A percentile compares a stretch with the other conserved stretches of the same genome.
Evolutionary conservation across 2,113 vertebrate genomes (phyloP).

Genomic region (Gambusia affinis): DNA sequence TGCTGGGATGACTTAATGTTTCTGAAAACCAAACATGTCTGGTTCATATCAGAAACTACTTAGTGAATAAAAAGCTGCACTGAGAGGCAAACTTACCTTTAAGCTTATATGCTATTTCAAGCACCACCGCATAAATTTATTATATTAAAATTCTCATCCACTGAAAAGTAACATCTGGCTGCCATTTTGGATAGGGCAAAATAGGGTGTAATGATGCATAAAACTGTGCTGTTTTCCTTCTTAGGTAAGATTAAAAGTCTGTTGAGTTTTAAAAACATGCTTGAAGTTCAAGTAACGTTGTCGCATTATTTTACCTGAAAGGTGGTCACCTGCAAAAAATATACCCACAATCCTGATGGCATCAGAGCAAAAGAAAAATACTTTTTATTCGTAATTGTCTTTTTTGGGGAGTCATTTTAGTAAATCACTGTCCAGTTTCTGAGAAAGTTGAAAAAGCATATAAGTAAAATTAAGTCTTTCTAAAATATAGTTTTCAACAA

Average conservation of each 20-base stretch:
- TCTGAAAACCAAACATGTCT: too few species aligned
- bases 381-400: too few species aligned
- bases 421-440: too few species aligned
- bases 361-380: too few species aligned
- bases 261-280: background rate
- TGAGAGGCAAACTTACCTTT: slow-evolving; percentile 24
- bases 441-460: too few species aligned
- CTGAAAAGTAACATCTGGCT: slow-evolving; percentile 7
- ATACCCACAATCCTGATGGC: too few species aligned
- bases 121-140: slow-evolving; percentile 25
- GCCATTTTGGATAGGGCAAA: slow-evolving; percentile 19
- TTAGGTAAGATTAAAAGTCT: background rate
- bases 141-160: slow-evolving; percentile 41
- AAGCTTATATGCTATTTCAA: slow-evolving; percentile 35
- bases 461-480: too few species aligned
- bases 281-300: background rate
- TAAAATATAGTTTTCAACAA: too few species aligned
- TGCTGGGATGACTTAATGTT: too few species aligned
- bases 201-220: slow-evolving; percentile 22
- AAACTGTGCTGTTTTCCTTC: background rate
- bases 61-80: slow-evolving; percentile 12
- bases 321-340: too few species aligned
- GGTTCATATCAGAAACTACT: slow-evolving; percentile 20
- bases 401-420: too few species aligned
- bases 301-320: too few species aligned